Conservation (phyloP, 1,140 invertebrate species). For the Bombus sibiricus region DNA sequence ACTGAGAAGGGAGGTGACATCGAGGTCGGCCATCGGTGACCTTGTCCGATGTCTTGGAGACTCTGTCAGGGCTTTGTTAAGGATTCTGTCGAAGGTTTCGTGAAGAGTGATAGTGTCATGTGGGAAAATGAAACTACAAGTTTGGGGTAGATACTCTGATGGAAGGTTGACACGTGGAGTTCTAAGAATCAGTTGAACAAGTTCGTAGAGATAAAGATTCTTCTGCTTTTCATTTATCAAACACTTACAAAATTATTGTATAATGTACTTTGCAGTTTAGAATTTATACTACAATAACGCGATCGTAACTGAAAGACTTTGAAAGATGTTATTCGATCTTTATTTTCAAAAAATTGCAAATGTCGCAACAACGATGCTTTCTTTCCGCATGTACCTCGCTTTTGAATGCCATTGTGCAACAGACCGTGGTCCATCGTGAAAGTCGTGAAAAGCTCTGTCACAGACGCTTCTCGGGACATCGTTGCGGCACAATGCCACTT, state of each 20-base stretch:
- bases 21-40: neutral
- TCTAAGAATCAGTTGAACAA: neutral
- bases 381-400: neutral
- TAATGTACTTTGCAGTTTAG: neutral
- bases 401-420: conserved; percentile 1
- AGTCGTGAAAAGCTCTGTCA: neutral
- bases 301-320: too few species aligned
- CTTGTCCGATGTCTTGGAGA: neutral
- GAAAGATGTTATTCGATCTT: neutral
- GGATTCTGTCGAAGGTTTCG: neutral
- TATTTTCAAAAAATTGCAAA: neutral
- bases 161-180: neutral
- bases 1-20: neutral
- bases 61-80: neutral
- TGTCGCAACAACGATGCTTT: neutral
- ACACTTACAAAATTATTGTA: neutral
- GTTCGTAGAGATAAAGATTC: neutral
- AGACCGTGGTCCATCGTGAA: neutral
- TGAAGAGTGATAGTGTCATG: neutral
- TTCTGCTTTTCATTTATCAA: neutral
- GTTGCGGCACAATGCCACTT: conserved; percentile 32
- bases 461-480: neutral
- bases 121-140: neutral
- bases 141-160: neutral
- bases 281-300: neutral